These are phyloP conservation scores for Neopipo cinnamomea DNA, from an alignment of 2,113 vertebrate genomes.

Conservation along the genomic window DNA sequence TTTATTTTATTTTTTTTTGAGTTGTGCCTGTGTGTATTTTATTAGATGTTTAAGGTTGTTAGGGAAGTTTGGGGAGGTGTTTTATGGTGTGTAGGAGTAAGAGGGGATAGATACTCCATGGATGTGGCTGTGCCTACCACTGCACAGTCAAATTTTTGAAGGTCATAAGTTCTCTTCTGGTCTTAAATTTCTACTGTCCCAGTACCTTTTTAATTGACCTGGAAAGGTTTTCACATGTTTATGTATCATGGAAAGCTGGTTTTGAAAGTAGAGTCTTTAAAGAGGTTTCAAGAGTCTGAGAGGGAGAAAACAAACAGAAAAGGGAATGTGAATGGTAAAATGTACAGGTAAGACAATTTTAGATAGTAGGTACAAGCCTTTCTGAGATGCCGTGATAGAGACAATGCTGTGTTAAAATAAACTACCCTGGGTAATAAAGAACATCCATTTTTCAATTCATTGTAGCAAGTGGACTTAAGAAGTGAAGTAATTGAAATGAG, in stretches of 20 bases:
- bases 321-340: not conserved
- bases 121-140: not conserved
- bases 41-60: not conserved
- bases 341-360: not conserved
- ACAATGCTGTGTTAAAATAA: not conserved
- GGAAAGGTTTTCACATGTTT: not conserved
- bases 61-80: not conserved
- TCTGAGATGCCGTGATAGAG: not conserved
- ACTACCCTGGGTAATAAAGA: not conserved
- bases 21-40: not conserved
- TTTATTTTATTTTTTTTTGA: not conserved
- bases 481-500: conserved; percentile 14
- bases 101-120: not conserved
- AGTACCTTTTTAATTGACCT: not conserved
- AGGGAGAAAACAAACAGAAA: not conserved
- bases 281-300: not conserved
- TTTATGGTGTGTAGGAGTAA: not conserved
- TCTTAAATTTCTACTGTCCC: not conserved
- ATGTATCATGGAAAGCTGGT: not conserved
- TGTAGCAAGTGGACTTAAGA: conserved; percentile 11
- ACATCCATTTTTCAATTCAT: not conserved
- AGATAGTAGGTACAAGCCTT: not conserved
- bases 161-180: not conserved
- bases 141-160: not conserved
- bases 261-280: not conserved